phyloP scores from a whole-genome alignment of 2,113 vertebrate species.

The Pyrgilauda ruficollis region DNA sequence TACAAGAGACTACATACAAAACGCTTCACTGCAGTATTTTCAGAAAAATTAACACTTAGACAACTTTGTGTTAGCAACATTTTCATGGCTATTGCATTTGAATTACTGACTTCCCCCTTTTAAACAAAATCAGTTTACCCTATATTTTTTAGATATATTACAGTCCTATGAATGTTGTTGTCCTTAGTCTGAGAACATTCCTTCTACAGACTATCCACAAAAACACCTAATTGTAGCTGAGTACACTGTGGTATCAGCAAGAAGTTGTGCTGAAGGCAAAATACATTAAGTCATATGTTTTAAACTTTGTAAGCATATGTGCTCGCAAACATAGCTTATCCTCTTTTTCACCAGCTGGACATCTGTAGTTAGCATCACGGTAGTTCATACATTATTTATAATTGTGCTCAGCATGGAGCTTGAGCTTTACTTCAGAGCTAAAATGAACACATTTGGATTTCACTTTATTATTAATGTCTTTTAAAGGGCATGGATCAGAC shows the following conservation, averaged over 20 bases:
- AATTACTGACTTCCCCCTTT: not conserved
- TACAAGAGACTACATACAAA: not conserved
- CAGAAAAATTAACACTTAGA: not conserved
- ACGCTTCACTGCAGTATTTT: not conserved
- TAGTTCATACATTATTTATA: not conserved
- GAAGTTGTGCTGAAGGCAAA: not conserved
- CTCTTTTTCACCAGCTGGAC: not conserved
- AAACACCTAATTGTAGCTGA: not conserved
- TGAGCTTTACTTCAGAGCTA: not conserved
- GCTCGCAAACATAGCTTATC: not conserved
- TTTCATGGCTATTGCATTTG: not conserved
- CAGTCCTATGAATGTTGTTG: not conserved
- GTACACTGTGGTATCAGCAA: not conserved
- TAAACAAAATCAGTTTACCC: not conserved
- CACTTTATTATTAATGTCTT: not conserved
- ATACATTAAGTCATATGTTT: not conserved
- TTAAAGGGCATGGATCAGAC: not conserved
- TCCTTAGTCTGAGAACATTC: not conserved
- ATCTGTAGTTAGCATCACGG: not conserved
- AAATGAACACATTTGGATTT: conserved; percentile 10
- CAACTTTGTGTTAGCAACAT: not conserved
- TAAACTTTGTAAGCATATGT: not conserved
- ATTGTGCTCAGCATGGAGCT: not conserved
- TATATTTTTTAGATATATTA: not conserved
- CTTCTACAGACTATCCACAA: not conserved